Percentiles rank a stretch among this genome's conserved stretches.
Evolutionary conservation across 2,113 vertebrate species (phyloP).

Genomic region (Austrofundulus limnaeus): DNA sequence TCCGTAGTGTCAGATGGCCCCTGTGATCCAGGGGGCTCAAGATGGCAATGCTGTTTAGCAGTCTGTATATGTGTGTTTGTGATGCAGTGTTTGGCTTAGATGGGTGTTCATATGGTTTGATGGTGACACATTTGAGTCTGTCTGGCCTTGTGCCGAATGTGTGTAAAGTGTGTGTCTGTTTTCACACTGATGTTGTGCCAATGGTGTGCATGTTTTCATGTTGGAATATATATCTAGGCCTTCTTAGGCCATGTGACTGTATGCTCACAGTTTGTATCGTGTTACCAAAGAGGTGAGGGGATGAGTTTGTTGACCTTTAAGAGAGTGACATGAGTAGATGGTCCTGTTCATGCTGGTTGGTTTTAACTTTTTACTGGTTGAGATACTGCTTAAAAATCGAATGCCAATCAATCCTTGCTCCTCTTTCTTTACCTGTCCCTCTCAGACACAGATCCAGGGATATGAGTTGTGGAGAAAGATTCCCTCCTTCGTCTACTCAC

Average conservation of each 20-base stretch:
- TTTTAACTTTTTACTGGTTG: slow-evolving; percentile 46
- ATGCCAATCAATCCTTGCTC: slow-evolving; percentile 63
- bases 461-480: slow-evolving; percentile 49
- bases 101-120: slow-evolving; percentile 70
- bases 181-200: slow-evolving; percentile 15
- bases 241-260: slow-evolving; percentile 15
- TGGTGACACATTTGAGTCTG: slow-evolving; percentile 53
- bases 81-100: slow-evolving; percentile 40
- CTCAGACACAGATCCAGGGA: slow-evolving; percentile 40
- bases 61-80: slow-evolving; percentile 44
- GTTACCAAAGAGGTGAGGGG: slow-evolving; percentile 2
- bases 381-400: slow-evolving; percentile 66
- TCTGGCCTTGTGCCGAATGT: slow-evolving; percentile 51
- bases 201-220: slow-evolving; percentile 7
- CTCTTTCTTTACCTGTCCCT: slow-evolving; percentile 29
- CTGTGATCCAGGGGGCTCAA: slow-evolving; percentile 53
- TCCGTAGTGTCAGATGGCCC: slow-evolving; percentile 58
- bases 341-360: slow-evolving; percentile 31
- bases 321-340: slow-evolving; percentile 26
- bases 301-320: slow-evolving; percentile 33
- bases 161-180: slow-evolving; percentile 26
- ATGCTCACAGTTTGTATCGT: slow-evolving; percentile 9
- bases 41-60: slow-evolving; percentile 62
- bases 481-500: slow-evolving; percentile 51
- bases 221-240: slow-evolving; percentile 7